Evolutionary conservation across 2,113 vertebrate species (phyloP).

Genomic region (Brachionichthys hirsutus): DNA sequence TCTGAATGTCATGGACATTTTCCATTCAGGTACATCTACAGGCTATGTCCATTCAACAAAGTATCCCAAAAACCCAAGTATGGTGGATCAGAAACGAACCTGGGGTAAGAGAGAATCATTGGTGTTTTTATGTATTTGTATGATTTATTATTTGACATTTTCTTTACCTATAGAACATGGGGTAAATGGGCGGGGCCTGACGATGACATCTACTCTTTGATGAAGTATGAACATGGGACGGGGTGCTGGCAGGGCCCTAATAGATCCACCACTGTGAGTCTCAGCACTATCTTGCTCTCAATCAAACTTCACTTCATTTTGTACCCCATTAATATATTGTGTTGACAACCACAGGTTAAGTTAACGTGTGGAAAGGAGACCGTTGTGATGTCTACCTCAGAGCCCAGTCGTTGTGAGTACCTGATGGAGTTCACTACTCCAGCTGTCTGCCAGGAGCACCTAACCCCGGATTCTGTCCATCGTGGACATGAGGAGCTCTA

Average conservation of each 20-base stretch:
- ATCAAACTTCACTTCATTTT: no score
- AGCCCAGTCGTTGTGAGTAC: constrained; percentile 92
- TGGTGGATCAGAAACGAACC: constrained; percentile 87
- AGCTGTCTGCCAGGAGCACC: constrained; percentile 81
- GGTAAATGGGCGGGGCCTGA: constrained; percentile 87
- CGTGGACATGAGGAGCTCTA: constrained; percentile 79
- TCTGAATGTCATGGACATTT: neutral
- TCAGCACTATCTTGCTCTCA: neutral
- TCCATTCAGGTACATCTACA: constrained; percentile 84
- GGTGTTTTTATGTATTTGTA: neutral
- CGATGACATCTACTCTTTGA: constrained; percentile 79
- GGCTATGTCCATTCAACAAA: constrained; percentile 87
- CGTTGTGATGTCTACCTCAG: constrained; percentile 80
- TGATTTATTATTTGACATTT: neutral
- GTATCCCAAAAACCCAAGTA: constrained; percentile 90
- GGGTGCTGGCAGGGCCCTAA: constrained; percentile 92
- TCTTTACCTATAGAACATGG: constrained; percentile 76
- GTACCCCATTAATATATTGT: neutral
- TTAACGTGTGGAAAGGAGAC: constrained; percentile 89
- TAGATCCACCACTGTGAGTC: constrained; percentile 85
- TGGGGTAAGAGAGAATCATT: constrained; percentile 80
- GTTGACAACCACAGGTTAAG: constrained; percentile 77
- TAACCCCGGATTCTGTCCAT: neutral
- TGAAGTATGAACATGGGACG: constrained; percentile 92
- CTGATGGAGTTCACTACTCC: constrained; percentile 90